A percentile compares a stretch with the other conserved stretches of the same genome.
phyloP scores from a whole-genome alignment of 2,888 invertebrate species.

The Macrophya annulata region DNA sequence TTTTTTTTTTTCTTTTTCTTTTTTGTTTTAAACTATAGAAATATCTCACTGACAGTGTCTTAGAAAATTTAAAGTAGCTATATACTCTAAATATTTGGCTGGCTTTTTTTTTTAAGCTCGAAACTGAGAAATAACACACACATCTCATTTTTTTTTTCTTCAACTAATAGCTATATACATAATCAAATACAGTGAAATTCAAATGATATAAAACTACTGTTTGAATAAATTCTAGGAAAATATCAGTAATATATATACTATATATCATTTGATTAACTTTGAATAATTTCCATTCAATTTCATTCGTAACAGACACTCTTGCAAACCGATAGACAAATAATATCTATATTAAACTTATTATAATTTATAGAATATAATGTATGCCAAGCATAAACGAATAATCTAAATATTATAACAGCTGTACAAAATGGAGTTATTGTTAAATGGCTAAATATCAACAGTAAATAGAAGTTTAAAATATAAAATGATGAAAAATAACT shows the following conservation, averaged over 20 bases:
- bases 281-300: constrained; percentile 7
- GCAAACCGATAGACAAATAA: constrained; percentile 6
- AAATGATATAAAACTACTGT: constrained; percentile 20
- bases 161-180: not conserved
- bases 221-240: constrained; percentile 1
- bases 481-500: constrained; percentile 29
- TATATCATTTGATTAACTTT: constrained; percentile 5
- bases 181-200: constrained; percentile 19
- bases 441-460: constrained; percentile 44
- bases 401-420: constrained; percentile 25
- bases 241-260: not conserved
- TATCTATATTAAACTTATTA: constrained; percentile 8
- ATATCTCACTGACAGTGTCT: constrained; percentile 71
- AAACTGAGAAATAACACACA: constrained; percentile 10
- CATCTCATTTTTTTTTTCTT: not conserved
- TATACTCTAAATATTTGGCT: constrained; percentile 47
- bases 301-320: not conserved
- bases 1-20: not conserved
- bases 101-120: constrained; percentile 42
- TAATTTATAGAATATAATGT: constrained; percentile 17
- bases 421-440: constrained; percentile 10
- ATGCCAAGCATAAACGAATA: constrained; percentile 30
- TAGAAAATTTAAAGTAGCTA: constrained; percentile 57
- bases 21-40: constrained; percentile 67
- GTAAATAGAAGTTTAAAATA: constrained; percentile 63